Conservation (phyloP, 2,113 vertebrate genomes). For the Cacatua alba region DNA sequence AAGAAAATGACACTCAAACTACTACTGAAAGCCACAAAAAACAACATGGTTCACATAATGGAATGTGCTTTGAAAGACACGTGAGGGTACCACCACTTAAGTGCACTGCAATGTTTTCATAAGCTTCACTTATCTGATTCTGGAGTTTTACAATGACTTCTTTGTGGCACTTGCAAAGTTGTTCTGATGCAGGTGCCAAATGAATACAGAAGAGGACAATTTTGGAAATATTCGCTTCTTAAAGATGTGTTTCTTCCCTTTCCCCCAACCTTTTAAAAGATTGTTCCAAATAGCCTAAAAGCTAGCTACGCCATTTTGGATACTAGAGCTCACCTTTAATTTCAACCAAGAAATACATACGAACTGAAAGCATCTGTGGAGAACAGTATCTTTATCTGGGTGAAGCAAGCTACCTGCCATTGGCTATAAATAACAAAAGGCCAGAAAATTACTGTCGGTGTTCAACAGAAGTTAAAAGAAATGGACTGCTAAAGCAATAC, state of each 20-base stretch:
- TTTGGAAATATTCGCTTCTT: background rate
- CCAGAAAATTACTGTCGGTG: constrained; percentile 55
- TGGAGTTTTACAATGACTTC: constrained; percentile 74
- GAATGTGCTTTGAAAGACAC: constrained; percentile 68
- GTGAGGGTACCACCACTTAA: constrained; percentile 57
- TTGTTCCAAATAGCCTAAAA: constrained; percentile 27
- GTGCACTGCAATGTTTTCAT: constrained; percentile 54
- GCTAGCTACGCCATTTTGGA: constrained; percentile 29
- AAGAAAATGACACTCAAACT: constrained; percentile 65
- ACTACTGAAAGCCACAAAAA: constrained; percentile 70
- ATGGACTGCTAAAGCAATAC: constrained; percentile 54
- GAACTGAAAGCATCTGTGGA: constrained; percentile 60
- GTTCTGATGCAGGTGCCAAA: constrained; percentile 43
- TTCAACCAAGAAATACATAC: constrained; percentile 65
- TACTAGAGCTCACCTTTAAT: constrained; percentile 72
- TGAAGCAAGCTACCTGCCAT: constrained; percentile 44
- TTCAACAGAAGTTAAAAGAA: constrained; percentile 56
- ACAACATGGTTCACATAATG: constrained; percentile 69
- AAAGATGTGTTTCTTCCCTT: background rate
- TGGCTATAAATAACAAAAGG: constrained; percentile 58
- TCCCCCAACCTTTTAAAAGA: background rate
- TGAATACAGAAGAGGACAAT: constrained; percentile 23
- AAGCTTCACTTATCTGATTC: constrained; percentile 74
- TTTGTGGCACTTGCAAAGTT: constrained; percentile 54
- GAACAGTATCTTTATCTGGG: constrained; percentile 62